Percentiles rank a stretch among this genome's conserved stretches.
phyloP scores from a whole-genome alignment of 1,140 invertebrate species.

The Cydia strobilella region DNA sequence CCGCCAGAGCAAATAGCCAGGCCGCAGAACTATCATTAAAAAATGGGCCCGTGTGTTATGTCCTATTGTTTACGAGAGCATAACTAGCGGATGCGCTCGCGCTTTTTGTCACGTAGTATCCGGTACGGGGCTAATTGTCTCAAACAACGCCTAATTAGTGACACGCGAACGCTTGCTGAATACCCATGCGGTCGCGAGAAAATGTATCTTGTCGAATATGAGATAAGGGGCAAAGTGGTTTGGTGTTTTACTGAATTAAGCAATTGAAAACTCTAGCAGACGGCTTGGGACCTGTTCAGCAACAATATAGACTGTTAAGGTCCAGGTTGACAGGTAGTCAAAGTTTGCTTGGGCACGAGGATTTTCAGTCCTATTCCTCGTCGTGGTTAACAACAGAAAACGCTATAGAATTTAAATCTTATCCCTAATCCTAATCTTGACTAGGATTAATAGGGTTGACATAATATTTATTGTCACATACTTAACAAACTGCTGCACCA shows the following conservation, averaged over 20 bases:
- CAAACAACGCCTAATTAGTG: conserved; percentile 44
- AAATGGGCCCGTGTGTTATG: neutral
- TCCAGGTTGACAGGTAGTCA: too few relatives aligned
- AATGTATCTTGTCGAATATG: neutral
- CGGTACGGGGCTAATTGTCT: conserved; percentile 59
- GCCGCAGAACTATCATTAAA: too few relatives aligned
- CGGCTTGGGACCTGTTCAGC: neutral
- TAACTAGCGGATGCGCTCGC: conserved; percentile 65
- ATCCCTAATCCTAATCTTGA: too few relatives aligned
- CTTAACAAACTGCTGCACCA: too few relatives aligned
- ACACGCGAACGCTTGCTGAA: conserved; percentile 40
- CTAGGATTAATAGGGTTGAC: too few relatives aligned
- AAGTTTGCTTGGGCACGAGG: too few relatives aligned
- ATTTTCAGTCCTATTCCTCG: too few relatives aligned
- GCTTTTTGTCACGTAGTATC: conserved; percentile 66
- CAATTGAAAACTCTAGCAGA: neutral
- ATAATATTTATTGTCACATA: too few relatives aligned
- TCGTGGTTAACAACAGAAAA: too few relatives aligned
- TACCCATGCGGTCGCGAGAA: neutral
- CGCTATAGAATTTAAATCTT: too few relatives aligned
- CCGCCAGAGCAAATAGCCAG: too few relatives aligned
- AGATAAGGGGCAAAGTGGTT: neutral
- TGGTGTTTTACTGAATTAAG: neutral
- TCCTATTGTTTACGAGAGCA: conserved; percentile 39
- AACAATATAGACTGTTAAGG: neutral